Percentiles rank a stretch among this genome's conserved stretches.
These are phyloP conservation scores for Sitta europaea DNA, from an alignment of 2,113 vertebrate genomes.

Conservation along the genomic window DNA sequence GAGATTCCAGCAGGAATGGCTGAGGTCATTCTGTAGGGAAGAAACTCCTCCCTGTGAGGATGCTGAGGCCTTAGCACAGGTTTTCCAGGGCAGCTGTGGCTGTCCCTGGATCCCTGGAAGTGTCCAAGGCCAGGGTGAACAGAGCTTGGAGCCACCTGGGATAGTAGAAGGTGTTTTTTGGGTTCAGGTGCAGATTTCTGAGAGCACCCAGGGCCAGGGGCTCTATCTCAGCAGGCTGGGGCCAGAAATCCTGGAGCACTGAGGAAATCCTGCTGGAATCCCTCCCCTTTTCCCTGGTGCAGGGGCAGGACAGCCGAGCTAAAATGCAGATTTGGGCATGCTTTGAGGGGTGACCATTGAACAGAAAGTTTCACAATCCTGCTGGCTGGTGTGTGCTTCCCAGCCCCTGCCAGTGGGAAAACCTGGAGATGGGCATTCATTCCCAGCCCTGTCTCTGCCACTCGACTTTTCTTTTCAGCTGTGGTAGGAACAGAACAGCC, in stretches of 20 bases:
- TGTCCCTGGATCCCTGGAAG: not conserved
- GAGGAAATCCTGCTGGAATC: not conserved
- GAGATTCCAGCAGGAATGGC: not conserved
- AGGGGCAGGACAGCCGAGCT: not conserved
- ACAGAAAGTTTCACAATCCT: not conserved
- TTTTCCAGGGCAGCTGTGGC: not conserved
- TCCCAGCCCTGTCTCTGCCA: not conserved
- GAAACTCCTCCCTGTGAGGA: not conserved
- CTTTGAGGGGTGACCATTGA: not conserved
- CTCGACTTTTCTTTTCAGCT: not conserved
- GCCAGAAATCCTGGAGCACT: not conserved
- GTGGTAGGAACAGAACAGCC: not conserved
- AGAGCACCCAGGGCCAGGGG: not conserved
- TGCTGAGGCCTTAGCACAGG: not conserved
- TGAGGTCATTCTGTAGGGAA: not conserved
- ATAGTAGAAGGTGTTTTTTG: not conserved
- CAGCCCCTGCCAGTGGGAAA: not conserved
- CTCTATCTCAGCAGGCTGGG: not conserved
- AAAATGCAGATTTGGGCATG: not conserved
- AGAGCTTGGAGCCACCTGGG: not conserved
- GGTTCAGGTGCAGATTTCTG: not conserved
- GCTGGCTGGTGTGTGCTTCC: not conserved
- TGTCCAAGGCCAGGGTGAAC: not conserved
- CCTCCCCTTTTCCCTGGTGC: accelerated
- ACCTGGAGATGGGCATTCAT: not conserved